Conservation (phyloP, 2,888 invertebrate genomes). For the Caenorhabditis panamensis region DNA sequence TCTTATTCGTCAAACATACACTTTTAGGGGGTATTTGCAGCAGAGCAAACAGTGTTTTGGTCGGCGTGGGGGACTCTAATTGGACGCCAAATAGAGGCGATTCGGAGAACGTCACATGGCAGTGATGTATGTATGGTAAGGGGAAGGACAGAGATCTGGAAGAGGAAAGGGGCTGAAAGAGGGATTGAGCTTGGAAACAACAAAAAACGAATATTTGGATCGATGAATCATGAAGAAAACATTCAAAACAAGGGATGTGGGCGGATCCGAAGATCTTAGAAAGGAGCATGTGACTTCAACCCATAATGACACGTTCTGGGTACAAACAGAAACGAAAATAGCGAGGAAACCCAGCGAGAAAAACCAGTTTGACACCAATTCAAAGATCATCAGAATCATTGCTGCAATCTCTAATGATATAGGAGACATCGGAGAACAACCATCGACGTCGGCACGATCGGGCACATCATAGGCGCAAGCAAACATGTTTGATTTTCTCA, state of each 20-base stretch:
- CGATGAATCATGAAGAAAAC: too few relatives aligned
- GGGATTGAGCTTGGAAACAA: too few relatives aligned
- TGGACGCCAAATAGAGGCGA: conserved; percentile 48
- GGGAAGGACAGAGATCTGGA: neutral
- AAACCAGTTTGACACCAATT: conserved; percentile 31
- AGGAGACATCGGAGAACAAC: conserved; percentile 24
- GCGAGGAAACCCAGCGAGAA: neutral
- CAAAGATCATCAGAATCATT: conserved; percentile 55
- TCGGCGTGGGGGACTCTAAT: conserved; percentile 26
- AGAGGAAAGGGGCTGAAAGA: neutral
- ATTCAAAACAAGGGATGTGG: too few relatives aligned
- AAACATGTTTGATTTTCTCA: conserved; percentile 22
- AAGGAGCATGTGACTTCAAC: conserved; percentile 26
- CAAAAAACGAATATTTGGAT: too few relatives aligned
- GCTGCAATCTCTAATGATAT: conserved; percentile 26
- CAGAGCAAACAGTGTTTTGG: conserved; percentile 22
- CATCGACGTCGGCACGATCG: conserved; percentile 38
- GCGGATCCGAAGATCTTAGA: too few relatives aligned
- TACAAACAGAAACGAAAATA: conserved; percentile 18
- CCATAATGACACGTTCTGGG: neutral
- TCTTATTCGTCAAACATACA: conserved; percentile 27
- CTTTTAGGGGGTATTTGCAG: conserved; percentile 38
- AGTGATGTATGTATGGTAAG: neutral
- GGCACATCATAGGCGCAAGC: conserved; percentile 14
- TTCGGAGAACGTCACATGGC: conserved; percentile 5